Percentiles rank a stretch among this genome's conserved stretches.
Evolutionary conservation across 2,113 vertebrate species (phyloP).

Genomic region (Ursus arctos): DNA sequence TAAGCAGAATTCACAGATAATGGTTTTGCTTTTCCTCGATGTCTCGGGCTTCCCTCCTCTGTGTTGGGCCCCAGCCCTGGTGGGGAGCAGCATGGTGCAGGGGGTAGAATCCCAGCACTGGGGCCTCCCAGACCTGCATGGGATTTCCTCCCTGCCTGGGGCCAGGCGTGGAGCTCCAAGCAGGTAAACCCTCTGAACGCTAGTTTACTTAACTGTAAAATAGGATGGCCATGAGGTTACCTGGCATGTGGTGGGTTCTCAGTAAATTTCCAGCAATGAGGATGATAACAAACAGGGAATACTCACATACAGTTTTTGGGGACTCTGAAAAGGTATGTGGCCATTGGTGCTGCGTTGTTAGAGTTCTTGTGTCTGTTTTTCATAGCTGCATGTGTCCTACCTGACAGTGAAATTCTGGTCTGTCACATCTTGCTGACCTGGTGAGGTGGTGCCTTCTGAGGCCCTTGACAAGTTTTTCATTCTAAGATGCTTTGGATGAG

Average conservation of each 20-base stretch:
- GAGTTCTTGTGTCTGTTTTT: not conserved
- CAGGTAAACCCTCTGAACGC: not conserved
- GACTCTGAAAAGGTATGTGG: not conserved
- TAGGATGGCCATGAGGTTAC: rapidly evolving
- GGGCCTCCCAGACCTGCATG: not conserved
- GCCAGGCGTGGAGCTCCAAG: not conserved
- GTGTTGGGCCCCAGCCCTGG: not conserved
- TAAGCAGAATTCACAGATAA: not conserved
- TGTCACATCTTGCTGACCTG: not conserved
- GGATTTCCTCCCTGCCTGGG: not conserved
- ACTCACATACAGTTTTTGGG: not conserved
- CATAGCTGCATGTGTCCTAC: not conserved
- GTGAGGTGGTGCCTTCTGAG: not conserved
- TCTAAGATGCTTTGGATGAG: not conserved
- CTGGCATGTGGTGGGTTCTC: not conserved
- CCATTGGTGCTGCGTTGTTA: rapidly evolving
- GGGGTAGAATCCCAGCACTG: not conserved
- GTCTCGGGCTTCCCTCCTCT: not conserved
- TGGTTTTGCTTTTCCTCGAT: not conserved
- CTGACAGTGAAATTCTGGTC: not conserved
- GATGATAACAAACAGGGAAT: not conserved
- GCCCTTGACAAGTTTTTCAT: not conserved
- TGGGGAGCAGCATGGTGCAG: rapidly evolving
- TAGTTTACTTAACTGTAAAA: not conserved
- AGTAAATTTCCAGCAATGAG: not conserved